phyloP scores from a whole-genome alignment of 2,797 vertebrate genomes.

The Gymnoscopelus microlampas region DNA sequence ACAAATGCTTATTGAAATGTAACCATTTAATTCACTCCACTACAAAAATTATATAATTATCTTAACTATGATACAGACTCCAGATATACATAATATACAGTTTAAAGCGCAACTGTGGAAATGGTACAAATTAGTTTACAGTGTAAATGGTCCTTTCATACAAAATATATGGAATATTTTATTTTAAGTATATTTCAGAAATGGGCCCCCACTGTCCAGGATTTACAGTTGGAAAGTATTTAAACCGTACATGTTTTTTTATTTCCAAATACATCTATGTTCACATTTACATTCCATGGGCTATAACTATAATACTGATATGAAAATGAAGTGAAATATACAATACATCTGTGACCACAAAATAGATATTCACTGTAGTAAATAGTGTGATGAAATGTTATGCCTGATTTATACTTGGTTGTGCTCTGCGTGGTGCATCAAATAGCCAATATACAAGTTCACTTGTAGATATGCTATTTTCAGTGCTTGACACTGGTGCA shows the following conservation, averaged over 20 bases:
- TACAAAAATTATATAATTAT: conserved; percentile 83
- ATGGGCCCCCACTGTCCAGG: conserved; percentile 13
- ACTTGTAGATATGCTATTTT: too few relatives aligned
- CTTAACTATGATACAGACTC: conserved; percentile 81
- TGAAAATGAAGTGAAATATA: conserved; percentile 32
- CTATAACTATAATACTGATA: conserved; percentile 63
- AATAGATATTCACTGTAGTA: background rate
- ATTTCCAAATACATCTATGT: background rate
- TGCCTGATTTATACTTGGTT: background rate
- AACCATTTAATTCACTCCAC: conserved; percentile 84
- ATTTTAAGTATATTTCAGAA: conserved; percentile 11
- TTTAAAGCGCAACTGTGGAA: conserved; percentile 50
- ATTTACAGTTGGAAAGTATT: conserved; percentile 20
- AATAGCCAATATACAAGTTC: background rate
- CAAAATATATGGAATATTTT: conserved; percentile 35
- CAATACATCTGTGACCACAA: conserved; percentile 14
- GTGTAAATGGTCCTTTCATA: conserved; percentile 53
- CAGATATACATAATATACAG: conserved; percentile 85
- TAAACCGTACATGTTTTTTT: conserved; percentile 12
- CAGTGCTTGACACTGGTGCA: too few relatives aligned
- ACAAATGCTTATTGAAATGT: conserved; percentile 63
- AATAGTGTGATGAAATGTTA: background rate
- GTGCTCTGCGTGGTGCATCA: background rate
- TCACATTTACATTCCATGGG: conserved; percentile 19
- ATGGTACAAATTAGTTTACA: conserved; percentile 69